These are phyloP conservation scores for Actenoides lindsayi DNA, from an alignment of 2,113 vertebrate genomes.

Conservation along the genomic window DNA sequence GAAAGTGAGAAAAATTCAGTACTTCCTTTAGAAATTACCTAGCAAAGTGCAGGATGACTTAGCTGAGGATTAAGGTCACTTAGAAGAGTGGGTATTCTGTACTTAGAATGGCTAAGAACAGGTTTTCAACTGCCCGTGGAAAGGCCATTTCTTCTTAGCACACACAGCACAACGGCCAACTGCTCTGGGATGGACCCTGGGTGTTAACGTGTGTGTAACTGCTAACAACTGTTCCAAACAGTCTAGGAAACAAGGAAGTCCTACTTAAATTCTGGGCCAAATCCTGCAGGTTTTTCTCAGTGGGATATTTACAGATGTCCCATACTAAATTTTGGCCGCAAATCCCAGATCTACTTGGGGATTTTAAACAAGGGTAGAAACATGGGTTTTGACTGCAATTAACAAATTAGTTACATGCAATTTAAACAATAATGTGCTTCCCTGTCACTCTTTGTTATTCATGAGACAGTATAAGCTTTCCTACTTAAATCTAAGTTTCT, in stretches of 20 bases:
- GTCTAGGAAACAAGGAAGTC: not conserved
- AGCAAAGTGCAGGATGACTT: not conserved
- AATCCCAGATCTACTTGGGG: not conserved
- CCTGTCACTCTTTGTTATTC: constrained; percentile 1
- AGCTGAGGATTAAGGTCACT: not conserved
- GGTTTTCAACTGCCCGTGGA: not conserved
- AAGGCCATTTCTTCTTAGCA: not conserved
- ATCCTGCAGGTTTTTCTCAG: not conserved
- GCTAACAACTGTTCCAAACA: not conserved
- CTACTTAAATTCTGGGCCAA: not conserved
- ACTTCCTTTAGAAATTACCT: not conserved
- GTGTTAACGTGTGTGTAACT: not conserved
- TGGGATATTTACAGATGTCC: not conserved
- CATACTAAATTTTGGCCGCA: not conserved
- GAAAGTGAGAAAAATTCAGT: not conserved
- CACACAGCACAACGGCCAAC: not conserved
- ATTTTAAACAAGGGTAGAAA: not conserved
- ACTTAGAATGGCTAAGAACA: not conserved
- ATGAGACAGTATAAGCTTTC: not conserved
- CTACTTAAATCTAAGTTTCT: not conserved
- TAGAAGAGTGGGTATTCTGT: not conserved
- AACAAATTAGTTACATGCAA: not conserved
- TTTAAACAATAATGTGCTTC: not conserved
- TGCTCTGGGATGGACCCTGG: not conserved
- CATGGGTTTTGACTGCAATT: not conserved